Percentiles rank a stretch among this genome's conserved stretches.
phyloP scores from a whole-genome alignment of 2,888 invertebrate species.

The Rhaphigaster nebulosa region DNA sequence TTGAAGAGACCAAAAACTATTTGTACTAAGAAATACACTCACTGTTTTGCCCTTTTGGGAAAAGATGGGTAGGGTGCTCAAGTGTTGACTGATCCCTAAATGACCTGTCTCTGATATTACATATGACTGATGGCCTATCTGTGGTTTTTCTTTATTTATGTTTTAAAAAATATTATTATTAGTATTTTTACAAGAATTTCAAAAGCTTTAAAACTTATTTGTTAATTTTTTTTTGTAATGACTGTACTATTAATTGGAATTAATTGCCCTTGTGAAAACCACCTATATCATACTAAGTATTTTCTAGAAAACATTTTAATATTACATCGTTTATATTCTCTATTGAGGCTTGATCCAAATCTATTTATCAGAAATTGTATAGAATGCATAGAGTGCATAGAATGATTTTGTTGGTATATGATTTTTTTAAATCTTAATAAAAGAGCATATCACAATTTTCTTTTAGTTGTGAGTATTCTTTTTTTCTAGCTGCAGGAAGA shows the following conservation, averaged over 20 bases:
- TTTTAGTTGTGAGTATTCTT: neutral
- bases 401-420: too few relatives aligned
- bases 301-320: neutral
- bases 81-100: constrained; percentile 11
- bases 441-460: neutral
- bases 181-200: neutral
- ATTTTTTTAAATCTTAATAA: neutral
- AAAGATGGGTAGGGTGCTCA: constrained; percentile 34
- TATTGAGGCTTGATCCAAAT: neutral
- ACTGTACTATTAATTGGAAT: neutral
- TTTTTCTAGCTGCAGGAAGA: neutral
- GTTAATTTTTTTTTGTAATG: neutral
- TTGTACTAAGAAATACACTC: constrained; percentile 73
- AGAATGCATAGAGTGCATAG: too few relatives aligned
- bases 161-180: neutral
- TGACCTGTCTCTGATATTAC: neutral
- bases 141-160: neutral
- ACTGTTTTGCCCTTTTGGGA: neutral
- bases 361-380: neutral
- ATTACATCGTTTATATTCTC: neutral
- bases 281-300: neutral
- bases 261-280: neutral
- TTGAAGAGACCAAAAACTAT: constrained; percentile 89
- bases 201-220: neutral
- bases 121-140: neutral